Evolutionary conservation across 2,888 invertebrate genomes (phyloP).

Genomic region (Bhutanitis thaidina): DNA sequence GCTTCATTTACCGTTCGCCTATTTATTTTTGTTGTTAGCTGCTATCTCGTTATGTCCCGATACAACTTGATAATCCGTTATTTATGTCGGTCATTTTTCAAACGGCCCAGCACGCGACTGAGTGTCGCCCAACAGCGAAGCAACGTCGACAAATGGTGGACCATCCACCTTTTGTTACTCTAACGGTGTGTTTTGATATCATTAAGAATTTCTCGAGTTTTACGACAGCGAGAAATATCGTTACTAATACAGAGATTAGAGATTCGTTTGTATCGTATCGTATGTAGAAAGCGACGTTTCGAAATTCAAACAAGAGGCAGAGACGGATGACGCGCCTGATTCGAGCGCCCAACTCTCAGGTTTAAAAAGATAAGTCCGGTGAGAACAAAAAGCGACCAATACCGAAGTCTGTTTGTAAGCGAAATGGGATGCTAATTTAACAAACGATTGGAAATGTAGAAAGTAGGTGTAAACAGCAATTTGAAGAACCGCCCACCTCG

Average conservation of each 20-base stretch:
- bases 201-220: constrained; percentile 62
- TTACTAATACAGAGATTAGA: constrained; percentile 61
- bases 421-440: constrained; percentile 33
- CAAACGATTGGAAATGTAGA: constrained; percentile 29
- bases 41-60: constrained; percentile 66
- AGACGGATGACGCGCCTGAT: constrained; percentile 43
- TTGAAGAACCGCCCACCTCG: constrained; percentile 48
- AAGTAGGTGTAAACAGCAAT: constrained; percentile 34
- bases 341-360: background rate
- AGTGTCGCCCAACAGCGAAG: constrained; percentile 40
- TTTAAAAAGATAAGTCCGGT: background rate
- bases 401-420: constrained; percentile 27
- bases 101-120: constrained; percentile 61
- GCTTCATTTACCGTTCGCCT: constrained; percentile 68
- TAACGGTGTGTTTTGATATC: constrained; percentile 75
- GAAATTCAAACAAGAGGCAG: constrained; percentile 34
- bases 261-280: constrained; percentile 49
- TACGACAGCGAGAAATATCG: constrained; percentile 66
- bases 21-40: constrained; percentile 66
- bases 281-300: constrained; percentile 57
- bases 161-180: constrained; percentile 64
- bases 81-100: constrained; percentile 72
- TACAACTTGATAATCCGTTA: constrained; percentile 75
- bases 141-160: constrained; percentile 53
- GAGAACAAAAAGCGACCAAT: constrained; percentile 34